Conservation (phyloP, 2,888 invertebrate species). For the Trichogramma dendrolimi region DNA sequence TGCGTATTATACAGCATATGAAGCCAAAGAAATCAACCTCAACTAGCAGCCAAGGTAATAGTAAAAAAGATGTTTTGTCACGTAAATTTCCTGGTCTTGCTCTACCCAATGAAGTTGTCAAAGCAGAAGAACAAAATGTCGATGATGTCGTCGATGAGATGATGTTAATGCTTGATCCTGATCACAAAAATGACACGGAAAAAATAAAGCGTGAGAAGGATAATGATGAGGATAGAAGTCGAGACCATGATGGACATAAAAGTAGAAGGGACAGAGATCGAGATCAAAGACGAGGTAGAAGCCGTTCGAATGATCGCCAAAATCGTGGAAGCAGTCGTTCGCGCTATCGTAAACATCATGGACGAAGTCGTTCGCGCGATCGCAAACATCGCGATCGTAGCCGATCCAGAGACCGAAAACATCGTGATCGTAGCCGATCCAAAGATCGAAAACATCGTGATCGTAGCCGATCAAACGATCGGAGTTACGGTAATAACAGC, state of each 20-base stretch:
- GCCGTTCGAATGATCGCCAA: constrained; percentile 21
- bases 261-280: constrained; percentile 32
- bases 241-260: constrained; percentile 30
- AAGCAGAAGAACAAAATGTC: constrained; percentile 43
- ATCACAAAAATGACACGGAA: too few species aligned
- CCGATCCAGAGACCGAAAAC: constrained; percentile 33
- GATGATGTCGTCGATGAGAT: constrained; percentile 37
- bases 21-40: constrained; percentile 56
- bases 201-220: constrained; percentile 46
- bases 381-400: constrained; percentile 29
- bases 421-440: constrained; percentile 35
- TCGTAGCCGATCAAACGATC: constrained; percentile 31
- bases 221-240: constrained; percentile 29
- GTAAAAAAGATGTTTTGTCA: constrained; percentile 59
- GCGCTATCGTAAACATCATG: constrained; percentile 23
- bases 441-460: constrained; percentile 35
- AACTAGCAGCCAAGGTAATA: constrained; percentile 34
- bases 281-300: constrained; percentile 29
- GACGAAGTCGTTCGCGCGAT: constrained; percentile 19
- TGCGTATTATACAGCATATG: constrained; percentile 95
- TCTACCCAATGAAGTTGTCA: constrained; percentile 67
- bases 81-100: constrained; percentile 77
- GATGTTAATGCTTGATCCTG: constrained; percentile 56
- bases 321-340: constrained; percentile 29
- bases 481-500: constrained; percentile 35